Conservation (phyloP, 2,888 invertebrate species). For the Morpho deidamia region DNA sequence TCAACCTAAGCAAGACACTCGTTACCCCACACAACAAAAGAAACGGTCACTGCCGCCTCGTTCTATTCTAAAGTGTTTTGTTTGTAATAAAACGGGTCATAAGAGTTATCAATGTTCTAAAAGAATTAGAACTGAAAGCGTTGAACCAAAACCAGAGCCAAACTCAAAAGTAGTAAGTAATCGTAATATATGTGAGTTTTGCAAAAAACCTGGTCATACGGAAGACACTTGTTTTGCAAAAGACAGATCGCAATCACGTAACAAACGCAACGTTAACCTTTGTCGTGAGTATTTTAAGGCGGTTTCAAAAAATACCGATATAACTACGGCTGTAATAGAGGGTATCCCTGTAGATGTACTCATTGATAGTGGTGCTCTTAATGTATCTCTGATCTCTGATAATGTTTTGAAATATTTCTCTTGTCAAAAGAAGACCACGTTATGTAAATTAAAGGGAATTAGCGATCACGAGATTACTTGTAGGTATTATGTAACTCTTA, state of each 20-base stretch:
- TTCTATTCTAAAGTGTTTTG: slow-evolving; percentile 5
- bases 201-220: slow-evolving; percentile 27
- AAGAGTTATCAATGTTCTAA: background rate
- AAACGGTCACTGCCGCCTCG: background rate
- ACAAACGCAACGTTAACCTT: slow-evolving; percentile 23
- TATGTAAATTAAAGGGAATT: slow-evolving; percentile 16
- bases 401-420: slow-evolving; percentile 13
- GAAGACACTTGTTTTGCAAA: slow-evolving; percentile 26
- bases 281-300: background rate
- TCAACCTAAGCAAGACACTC: background rate
- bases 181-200: slow-evolving; percentile 13
- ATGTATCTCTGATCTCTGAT: slow-evolving; percentile 23
- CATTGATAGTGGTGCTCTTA: slow-evolving; percentile 27
- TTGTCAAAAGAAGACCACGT: background rate
- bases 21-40: background rate
- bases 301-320: slow-evolving; percentile 10
- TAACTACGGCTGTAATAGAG: slow-evolving; percentile 12
- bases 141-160: too few species aligned
- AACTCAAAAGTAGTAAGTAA: background rate
- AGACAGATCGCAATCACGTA: background rate
- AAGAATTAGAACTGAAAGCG: too few species aligned
- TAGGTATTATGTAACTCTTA: slow-evolving; percentile 13
- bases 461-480: slow-evolving; percentile 11
- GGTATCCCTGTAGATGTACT: slow-evolving; percentile 24
- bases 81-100: slow-evolving; percentile 7